phyloP scores from a whole-genome alignment of 2,888 invertebrate species.

The Pinctada fucata region DNA sequence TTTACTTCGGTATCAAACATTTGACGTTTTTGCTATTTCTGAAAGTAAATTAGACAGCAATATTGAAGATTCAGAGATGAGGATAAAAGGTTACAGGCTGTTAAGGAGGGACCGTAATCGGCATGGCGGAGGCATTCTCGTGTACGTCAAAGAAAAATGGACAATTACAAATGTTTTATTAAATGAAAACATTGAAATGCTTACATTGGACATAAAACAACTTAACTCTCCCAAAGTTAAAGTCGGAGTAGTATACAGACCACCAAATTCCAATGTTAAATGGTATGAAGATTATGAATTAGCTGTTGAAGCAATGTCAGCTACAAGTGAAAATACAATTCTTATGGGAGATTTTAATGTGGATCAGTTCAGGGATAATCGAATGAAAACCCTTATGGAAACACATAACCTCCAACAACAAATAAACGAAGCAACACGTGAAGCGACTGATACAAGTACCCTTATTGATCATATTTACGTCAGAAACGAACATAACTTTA shows the following conservation, averaged over 20 bases:
- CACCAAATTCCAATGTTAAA: constrained; percentile 8
- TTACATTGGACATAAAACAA: constrained; percentile 13
- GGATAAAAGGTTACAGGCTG: constrained; percentile 24
- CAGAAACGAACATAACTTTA: neutral
- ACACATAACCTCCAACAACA: constrained; percentile 8
- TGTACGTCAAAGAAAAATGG: constrained; percentile 24
- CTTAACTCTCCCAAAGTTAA: constrained; percentile 16
- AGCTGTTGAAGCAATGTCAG: constrained; percentile 1
- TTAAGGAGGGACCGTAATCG: constrained; percentile 12
- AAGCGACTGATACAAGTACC: constrained; percentile 4
- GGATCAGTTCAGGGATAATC: constrained; percentile 6
- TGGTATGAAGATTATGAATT: constrained; percentile 22
- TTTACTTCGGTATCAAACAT: constrained; percentile 6
- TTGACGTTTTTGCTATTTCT: constrained; percentile 18
- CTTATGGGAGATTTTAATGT: constrained; percentile 25
- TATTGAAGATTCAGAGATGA: constrained; percentile 26
- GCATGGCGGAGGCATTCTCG: constrained; percentile 16
- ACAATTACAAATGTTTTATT: neutral
- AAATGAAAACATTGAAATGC: constrained; percentile 15
- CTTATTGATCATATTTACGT: constrained; percentile 27
- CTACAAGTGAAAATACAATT: constrained; percentile 6
- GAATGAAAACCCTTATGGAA: constrained; percentile 15
- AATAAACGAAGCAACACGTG: constrained; percentile 6
- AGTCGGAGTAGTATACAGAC: constrained; percentile 12
- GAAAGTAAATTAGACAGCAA: constrained; percentile 25